Evolutionary conservation across 2,888 invertebrate species (phyloP).

Genomic region (Blera fallax): DNA sequence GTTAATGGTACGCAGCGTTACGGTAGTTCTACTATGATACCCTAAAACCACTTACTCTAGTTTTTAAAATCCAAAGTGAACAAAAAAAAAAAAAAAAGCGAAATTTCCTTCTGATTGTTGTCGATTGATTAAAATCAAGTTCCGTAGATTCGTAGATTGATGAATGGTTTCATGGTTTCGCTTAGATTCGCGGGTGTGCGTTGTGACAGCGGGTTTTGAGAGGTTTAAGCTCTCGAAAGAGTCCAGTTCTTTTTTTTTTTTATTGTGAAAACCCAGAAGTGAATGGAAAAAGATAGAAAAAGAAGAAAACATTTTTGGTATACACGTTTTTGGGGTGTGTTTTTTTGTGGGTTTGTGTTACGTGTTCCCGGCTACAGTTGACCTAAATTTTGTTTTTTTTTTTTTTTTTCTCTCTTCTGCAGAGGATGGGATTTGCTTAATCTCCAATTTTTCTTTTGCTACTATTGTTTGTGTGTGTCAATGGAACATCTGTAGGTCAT

Average conservation of each 20-base stretch:
- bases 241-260: neutral
- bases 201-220: constrained; percentile 7
- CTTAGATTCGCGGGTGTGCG: neutral
- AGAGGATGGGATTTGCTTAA: constrained; percentile 49
- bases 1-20: neutral
- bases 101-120: constrained; percentile 5
- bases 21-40: constrained; percentile 5
- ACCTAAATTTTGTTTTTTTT: constrained; percentile 56
- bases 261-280: neutral
- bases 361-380: constrained; percentile 59
- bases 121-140: neutral
- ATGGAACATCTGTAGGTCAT: constrained; percentile 34
- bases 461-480: constrained; percentile 10
- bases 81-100: neutral
- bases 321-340: constrained; percentile 72
- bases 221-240: neutral
- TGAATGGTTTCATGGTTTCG: neutral
- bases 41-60: constrained; percentile 2
- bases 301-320: constrained; percentile 47
- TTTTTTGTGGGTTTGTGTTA: constrained; percentile 58
- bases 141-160: neutral
- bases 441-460: neutral
- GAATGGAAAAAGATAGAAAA: neutral
- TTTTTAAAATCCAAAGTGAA: constrained; percentile 19
- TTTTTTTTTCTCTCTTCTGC: neutral